Evolutionary conservation across 2,888 invertebrate genomes (phyloP), one percentile per base, ranked within the genome.

Genomic region (Dascillus cervinus): DNA sequence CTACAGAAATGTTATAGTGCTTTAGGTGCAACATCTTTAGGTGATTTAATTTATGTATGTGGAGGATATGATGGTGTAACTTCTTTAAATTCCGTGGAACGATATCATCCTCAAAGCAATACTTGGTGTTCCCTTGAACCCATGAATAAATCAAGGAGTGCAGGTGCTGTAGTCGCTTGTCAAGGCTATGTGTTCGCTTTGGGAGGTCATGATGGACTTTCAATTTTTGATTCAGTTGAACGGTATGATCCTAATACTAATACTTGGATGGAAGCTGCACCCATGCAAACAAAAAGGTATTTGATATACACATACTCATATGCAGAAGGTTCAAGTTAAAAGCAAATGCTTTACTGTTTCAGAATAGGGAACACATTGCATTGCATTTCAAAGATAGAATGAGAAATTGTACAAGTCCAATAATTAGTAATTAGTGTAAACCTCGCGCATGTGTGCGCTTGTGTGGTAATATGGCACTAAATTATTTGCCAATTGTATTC

Each of bases 131-230:
- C 79, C 50, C 71, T 83, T 23, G 69, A 75, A n/a, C 69, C 75
- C 6, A 83, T 83, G 82, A 75, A 76, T 49, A 79, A 79, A 53
- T 79, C 64, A 1, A 51, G 65, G 34, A 66, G 65, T 44, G 66
- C 65, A 3, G 65, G 66, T 1, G 65, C 66, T 29, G 61, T 66
- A 3, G 60, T 65, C 24, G 60, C 66, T 21, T 65, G 65, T 43
- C 62, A 64, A 60, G 82, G 83, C 17, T 80, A 75, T 51, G 78
- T 88, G 31, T 87, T 83, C 59, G 85, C 84, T 1, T 67, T 89
- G 22, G 91, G 90, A 9, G 90, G 90, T 0, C 90, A 90, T 56
- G 89, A 90, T 65, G 89, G 90, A 0, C 66, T 88, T 9, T 84
- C 85, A 3, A 90, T 89, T 49, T 88, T 87, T 60, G 85, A 87